Evolutionary conservation across 2,888 invertebrate species (phyloP), one percentile per base, ranked within the genome.

Genomic region (Nephrocerus scutellatus): DNA sequence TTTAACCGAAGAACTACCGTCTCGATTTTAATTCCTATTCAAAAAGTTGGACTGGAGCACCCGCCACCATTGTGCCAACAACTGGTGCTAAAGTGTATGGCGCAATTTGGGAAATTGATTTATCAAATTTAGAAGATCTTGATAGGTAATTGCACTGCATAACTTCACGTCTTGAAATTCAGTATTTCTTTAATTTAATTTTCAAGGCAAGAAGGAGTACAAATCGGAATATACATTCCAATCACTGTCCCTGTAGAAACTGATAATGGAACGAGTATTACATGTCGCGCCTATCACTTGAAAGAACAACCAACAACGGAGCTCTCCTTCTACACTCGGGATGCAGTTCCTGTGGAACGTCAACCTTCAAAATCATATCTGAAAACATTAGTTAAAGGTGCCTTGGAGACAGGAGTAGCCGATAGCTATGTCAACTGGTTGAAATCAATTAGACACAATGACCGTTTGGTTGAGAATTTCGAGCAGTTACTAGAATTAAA

Each of bases 341-440:
- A 49, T 6, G 30, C 49, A 4, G 59, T 82, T 21, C 80, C 84
- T 0, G 57, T 68, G 5, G 74, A 79, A 21, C 71, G 76, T 18
- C 75, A 76, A 64, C 90, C 95, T 0, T 93, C 92, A 0, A 76
- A 77, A 46, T 74, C 82, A 6, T 91, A 92, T 57, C 66, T 77
- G 55, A 57, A 62, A 44, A 62, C 62, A 16, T 48, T 67, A 7
- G 56, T 67, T 0, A 58, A 63, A 44, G 66, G 67, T 9, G 64
- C 67, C 31, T 51, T 56, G 4, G 63, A 66, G 46, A 60, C 59
- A 5, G 68, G 73, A 2, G 64, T 95, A 23, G 91, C 92, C 0
- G 59, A 66, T 6, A 72, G 77, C 25, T 96, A 95, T 58, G 72
- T 88, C 10, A 57, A 74, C 10, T 71, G 71, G 51, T 68, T 95